Percentiles rank a stretch among this genome's conserved stretches.
phyloP scores from a whole-genome alignment of 2,797 vertebrate genomes.

The Zalophus californianus region DNA sequence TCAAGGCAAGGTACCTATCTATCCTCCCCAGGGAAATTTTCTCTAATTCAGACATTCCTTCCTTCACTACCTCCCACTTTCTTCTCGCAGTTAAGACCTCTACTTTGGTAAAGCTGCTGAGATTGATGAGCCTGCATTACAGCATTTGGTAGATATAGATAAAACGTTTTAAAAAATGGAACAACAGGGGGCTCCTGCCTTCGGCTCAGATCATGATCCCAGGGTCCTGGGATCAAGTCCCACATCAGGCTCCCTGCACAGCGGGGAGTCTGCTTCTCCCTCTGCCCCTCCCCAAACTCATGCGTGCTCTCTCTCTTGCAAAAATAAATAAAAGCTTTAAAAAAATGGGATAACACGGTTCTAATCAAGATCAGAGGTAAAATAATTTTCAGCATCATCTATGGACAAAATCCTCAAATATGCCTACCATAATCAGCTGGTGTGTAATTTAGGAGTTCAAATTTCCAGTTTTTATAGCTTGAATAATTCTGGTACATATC shows the following conservation, averaged over 20 bases:
- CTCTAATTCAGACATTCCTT: not conserved
- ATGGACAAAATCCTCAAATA: constrained; percentile 36
- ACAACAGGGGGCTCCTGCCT: not conserved
- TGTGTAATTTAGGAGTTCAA: constrained; percentile 93
- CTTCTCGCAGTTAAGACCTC: not conserved
- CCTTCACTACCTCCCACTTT: not conserved
- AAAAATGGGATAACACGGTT: not conserved
- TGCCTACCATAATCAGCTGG: constrained; percentile 92
- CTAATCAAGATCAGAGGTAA: constrained; percentile 39
- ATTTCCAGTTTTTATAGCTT: constrained; percentile 92
- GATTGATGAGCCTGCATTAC: not conserved
- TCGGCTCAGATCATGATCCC: not conserved
- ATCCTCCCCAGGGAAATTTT: not conserved
- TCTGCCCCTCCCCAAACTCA: not conserved
- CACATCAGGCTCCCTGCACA: not conserved
- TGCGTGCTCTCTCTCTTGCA: not conserved
- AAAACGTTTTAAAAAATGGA: not conserved
- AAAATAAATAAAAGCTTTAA: not conserved
- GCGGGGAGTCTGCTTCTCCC: not conserved
- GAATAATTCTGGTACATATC: constrained; percentile 96
- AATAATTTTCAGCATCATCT: constrained; percentile 30
- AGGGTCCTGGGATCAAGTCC: rapidly evolving
- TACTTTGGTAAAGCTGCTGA: not conserved
- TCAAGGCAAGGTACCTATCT: not conserved
- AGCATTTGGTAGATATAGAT: not conserved